Percentiles rank a stretch among this genome's conserved stretches.
Evolutionary conservation across 2,113 vertebrate genomes (phyloP).

Genomic region (Hippotragus niger): DNA sequence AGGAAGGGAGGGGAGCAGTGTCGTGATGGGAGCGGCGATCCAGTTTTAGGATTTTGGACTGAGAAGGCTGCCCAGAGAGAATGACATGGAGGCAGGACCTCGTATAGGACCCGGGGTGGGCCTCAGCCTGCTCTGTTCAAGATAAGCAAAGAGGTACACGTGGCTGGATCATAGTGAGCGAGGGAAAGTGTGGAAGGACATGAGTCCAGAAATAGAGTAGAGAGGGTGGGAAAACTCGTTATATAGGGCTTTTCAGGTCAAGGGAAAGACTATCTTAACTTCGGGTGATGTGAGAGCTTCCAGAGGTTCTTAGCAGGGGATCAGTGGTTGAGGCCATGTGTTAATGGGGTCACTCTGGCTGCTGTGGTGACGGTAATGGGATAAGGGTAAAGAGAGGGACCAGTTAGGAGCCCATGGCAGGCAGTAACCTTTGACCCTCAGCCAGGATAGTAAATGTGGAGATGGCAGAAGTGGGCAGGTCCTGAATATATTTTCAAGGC

Average conservation of each 20-base stretch:
- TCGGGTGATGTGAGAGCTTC: not conserved
- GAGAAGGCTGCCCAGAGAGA: not conserved
- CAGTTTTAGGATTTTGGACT: not conserved
- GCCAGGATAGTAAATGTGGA: too few relatives aligned
- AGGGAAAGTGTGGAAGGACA: not conserved
- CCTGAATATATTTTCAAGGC: not conserved
- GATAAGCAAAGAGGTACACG: not conserved
- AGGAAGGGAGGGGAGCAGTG: not conserved
- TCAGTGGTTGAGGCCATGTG: fast-evolving
- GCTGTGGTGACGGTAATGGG: not conserved
- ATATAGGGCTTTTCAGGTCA: not conserved
- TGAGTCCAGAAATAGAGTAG: not conserved
- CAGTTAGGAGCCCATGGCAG: not conserved
- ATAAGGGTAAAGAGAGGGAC: not conserved
- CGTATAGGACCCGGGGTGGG: not conserved
- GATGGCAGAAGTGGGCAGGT: not conserved
- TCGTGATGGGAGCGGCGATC: not conserved
- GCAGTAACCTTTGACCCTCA: not conserved
- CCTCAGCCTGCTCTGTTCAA: not conserved
- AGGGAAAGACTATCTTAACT: not conserved
- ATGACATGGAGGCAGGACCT: not conserved
- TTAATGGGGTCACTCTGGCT: not conserved
- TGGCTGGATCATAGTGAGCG: fast-evolving
- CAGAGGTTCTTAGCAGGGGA: not conserved
- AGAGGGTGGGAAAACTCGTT: not conserved